A percentile compares a stretch with the other conserved stretches of the same genome.
Evolutionary conservation across 2,113 vertebrate genomes (phyloP).

Genomic region (Lophius piscatorius): DNA sequence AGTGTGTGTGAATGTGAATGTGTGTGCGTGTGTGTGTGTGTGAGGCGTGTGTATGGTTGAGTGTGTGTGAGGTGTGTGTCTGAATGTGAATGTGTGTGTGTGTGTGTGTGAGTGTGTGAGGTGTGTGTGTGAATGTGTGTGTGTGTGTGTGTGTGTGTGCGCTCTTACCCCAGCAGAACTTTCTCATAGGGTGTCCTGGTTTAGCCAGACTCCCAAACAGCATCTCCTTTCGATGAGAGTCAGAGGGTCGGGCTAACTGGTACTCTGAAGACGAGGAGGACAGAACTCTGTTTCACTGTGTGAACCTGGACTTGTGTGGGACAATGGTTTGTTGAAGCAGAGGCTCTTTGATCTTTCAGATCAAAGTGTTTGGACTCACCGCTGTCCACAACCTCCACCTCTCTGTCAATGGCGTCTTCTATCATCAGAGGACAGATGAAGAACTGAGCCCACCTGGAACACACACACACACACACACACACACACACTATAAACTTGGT

Average conservation of each 20-base stretch:
- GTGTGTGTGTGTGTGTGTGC: slow-evolving; percentile 1
- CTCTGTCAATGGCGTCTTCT: slow-evolving; percentile 92
- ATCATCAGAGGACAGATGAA: slow-evolving; percentile 97
- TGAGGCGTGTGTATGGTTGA: no score
- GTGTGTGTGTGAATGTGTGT: no score
- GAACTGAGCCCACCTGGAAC: slow-evolving; percentile 94
- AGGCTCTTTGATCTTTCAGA: no score
- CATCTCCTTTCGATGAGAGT: slow-evolving; percentile 94
- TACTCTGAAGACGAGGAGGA: slow-evolving; percentile 82
- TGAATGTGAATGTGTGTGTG: no score
- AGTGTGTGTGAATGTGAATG: no score
- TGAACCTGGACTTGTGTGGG: not conserved
- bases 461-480: slow-evolving; percentile 6
- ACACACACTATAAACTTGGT: no score
- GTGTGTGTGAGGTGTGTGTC: no score
- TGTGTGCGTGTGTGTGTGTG: no score
- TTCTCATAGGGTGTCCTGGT: slow-evolving; percentile 93
- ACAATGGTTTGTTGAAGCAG: not conserved
- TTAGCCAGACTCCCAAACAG: slow-evolving; percentile 94
- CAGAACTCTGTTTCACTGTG: no score
- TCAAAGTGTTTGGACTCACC: slow-evolving; percentile 79
- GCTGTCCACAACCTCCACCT: slow-evolving; percentile 97
- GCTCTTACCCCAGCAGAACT: slow-evolving; percentile 94
- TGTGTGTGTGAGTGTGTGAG: no score
- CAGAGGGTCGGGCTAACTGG: slow-evolving; percentile 90